Percentiles rank a stretch among this genome's conserved stretches.
Evolutionary conservation across 1,140 invertebrate genomes (phyloP).

Genomic region (Drosophila subobscura): DNA sequence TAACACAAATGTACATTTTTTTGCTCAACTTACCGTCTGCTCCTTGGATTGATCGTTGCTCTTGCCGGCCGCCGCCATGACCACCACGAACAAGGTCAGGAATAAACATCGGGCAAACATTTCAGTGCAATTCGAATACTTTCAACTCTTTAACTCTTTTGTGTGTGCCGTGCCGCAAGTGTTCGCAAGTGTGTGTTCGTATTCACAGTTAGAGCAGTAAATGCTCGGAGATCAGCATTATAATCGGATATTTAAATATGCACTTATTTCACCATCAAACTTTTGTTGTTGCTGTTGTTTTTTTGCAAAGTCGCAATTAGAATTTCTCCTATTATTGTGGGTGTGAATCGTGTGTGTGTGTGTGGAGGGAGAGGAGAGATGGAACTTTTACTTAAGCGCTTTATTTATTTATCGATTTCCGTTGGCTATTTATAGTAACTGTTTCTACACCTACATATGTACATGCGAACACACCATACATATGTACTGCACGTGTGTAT

Average conservation of each 20-base stretch:
- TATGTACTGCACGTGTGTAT: conserved; percentile 29
- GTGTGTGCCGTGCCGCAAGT: conserved; percentile 1
- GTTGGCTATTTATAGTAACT: conserved; percentile 66
- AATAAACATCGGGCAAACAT: conserved; percentile 58
- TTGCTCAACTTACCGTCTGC: conserved; percentile 20
- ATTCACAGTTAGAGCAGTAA: conserved; percentile 12
- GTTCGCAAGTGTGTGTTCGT: not conserved
- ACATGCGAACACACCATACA: conserved; percentile 4
- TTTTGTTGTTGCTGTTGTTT: conserved; percentile 6
- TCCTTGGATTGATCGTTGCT: conserved; percentile 29
- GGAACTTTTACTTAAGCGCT: conserved; percentile 50
- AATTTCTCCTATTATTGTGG: conserved; percentile 15
- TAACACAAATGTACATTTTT: not conserved
- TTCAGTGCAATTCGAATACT: conserved; percentile 30
- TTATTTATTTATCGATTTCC: conserved; percentile 74
- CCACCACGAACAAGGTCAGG: conserved; percentile 36
- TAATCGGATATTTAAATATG: conserved; percentile 19
- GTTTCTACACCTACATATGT: conserved; percentile 4
- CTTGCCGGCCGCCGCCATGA: conserved; percentile 25
- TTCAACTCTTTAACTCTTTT: conserved; percentile 16
- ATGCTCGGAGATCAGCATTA: conserved; percentile 14
- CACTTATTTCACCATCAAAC: conserved; percentile 18
- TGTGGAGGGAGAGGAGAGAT: conserved; percentile 9
- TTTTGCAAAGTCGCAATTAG: conserved; percentile 64
- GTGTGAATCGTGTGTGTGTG: not conserved